Conservation (phyloP, 2,888 invertebrate genomes). For the Mystacides longicornis region DNA sequence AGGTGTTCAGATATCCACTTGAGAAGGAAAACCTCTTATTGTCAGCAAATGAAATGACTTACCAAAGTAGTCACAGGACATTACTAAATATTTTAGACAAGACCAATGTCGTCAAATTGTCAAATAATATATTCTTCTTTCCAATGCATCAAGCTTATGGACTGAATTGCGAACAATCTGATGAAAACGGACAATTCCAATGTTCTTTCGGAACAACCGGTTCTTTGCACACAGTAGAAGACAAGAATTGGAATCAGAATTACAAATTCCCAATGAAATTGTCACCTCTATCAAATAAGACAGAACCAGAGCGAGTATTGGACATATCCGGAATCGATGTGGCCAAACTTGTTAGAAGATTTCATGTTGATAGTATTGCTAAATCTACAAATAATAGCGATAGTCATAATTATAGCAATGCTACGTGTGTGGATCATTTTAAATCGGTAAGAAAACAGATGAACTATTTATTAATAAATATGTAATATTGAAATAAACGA, state of each 20-base stretch:
- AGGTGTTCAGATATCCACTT: conserved; percentile 42
- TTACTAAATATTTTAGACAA: conserved; percentile 51
- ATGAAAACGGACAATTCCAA: conserved; percentile 11
- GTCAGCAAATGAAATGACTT: conserved; percentile 15
- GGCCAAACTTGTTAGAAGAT: background rate
- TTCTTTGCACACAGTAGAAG: background rate
- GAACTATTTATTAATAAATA: no score
- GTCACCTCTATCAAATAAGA: background rate
- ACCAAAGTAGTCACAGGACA: conserved; percentile 46
- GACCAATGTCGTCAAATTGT: conserved; percentile 50
- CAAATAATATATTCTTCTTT: conserved; percentile 51
- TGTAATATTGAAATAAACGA: no score
- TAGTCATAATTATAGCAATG: background rate
- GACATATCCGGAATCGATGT: background rate
- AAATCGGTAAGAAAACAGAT: conserved; percentile 3
- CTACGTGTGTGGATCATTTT: background rate
- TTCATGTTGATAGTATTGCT: background rate
- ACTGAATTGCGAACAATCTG: conserved; percentile 32
- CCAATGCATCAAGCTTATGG: conserved; percentile 51
- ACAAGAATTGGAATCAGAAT: background rate
- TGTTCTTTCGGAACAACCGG: conserved; percentile 21
- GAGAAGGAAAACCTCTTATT: conserved; percentile 28
- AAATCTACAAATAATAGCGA: background rate
- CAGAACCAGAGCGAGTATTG: background rate
- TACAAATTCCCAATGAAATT: background rate